Conservation (phyloP, 2,113 vertebrate genomes). For the Labrus mixtus region DNA sequence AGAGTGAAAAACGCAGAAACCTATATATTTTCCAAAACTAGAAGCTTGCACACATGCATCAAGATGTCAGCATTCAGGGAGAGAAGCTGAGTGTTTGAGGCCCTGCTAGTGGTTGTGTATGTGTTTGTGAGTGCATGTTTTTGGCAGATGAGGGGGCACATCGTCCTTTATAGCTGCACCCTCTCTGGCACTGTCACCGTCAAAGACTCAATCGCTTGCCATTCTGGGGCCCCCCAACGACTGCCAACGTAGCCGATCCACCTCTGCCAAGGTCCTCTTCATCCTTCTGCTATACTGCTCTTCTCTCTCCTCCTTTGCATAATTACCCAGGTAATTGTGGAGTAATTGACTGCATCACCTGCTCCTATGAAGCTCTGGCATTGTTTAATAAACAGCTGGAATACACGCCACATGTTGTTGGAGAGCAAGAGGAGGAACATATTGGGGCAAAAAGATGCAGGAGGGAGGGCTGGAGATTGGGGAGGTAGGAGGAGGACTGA, state of each 20-base stretch:
- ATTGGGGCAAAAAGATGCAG: conserved; percentile 39
- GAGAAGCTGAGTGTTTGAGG: conserved; percentile 40
- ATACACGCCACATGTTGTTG: conserved; percentile 75
- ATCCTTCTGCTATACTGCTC: conserved; percentile 56
- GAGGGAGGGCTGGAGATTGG: conserved; percentile 15
- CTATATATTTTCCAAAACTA: conserved; percentile 59
- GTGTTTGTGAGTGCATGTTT: conserved; percentile 56
- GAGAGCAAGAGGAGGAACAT: conserved; percentile 65
- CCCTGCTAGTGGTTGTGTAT: conserved; percentile 61
- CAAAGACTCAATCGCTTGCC: conserved; percentile 76
- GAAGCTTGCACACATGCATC: conserved; percentile 27
- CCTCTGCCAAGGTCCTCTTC: conserved; percentile 76
- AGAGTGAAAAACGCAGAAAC: conserved; percentile 39
- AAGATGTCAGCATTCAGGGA: conserved; percentile 30
- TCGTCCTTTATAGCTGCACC: conserved; percentile 70
- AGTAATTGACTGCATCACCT: conserved; percentile 85
- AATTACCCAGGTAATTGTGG: conserved; percentile 83
- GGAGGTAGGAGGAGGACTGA: conserved; percentile 13
- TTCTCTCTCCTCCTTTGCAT: conserved; percentile 75
- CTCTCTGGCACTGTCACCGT: conserved; percentile 72
- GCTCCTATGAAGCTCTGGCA: conserved; percentile 76
- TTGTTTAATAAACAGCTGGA: conserved; percentile 86
- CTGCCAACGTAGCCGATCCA: conserved; percentile 63
- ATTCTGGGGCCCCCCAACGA: conserved; percentile 57
- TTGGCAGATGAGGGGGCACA: conserved; percentile 72